phyloP scores from a whole-genome alignment of 2,888 invertebrate genomes.

The Brenthis daphne region DNA sequence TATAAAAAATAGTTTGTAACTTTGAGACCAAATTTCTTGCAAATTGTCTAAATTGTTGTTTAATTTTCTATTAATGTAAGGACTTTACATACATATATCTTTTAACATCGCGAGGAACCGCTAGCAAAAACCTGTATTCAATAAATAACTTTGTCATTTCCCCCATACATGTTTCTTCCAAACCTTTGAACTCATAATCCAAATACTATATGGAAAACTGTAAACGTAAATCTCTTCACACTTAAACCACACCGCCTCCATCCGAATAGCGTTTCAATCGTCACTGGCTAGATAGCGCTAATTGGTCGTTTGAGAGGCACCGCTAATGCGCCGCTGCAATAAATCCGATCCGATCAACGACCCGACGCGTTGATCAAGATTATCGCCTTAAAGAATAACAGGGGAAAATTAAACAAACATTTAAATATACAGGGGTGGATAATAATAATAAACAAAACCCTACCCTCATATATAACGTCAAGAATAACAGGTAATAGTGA shows the following conservation, averaged over 20 bases:
- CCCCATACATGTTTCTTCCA: background rate
- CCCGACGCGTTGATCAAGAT: constrained; percentile 36
- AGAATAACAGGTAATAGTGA: background rate
- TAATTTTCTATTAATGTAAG: too few species aligned
- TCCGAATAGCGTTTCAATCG: constrained; percentile 65
- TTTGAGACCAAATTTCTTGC: too few species aligned
- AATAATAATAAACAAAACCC: background rate
- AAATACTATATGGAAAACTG: background rate
- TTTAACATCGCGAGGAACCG: too few species aligned
- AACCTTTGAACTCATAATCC: background rate
- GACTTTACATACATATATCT: too few species aligned
- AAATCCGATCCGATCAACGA: constrained; percentile 57
- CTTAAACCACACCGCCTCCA: constrained; percentile 39
- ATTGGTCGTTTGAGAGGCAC: constrained; percentile 74
- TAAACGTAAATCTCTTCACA: constrained; percentile 20
- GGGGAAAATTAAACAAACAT: constrained; percentile 28
- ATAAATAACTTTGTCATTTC: background rate
- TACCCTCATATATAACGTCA: background rate
- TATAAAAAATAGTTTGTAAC: too few species aligned
- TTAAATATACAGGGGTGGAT: background rate
- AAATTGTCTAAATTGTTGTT: too few species aligned
- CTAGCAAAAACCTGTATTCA: too few species aligned
- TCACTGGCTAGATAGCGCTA: constrained; percentile 69
- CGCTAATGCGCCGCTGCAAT: constrained; percentile 71
- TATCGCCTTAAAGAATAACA: constrained; percentile 23